Evolutionary conservation across 2,888 invertebrate genomes (phyloP), one percentile per base, ranked within the genome.

Genomic region (Teleogryllus oceanicus): DNA sequence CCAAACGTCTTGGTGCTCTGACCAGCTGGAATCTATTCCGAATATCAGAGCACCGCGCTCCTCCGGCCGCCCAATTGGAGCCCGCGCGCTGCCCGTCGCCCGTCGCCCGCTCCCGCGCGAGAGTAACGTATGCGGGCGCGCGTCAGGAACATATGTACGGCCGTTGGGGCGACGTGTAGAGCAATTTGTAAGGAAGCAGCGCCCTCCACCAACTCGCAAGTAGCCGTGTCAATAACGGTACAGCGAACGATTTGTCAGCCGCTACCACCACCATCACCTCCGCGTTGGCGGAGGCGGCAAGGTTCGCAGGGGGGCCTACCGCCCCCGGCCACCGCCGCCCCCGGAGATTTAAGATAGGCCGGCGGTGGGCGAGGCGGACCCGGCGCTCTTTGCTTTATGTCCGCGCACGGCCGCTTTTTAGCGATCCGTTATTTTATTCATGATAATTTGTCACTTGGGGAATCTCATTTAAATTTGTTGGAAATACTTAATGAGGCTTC

Each of bases 141-240:
- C 62, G 62, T n/a, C 62, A 4, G n/a, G 16, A 62, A 62, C 62
- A 62, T 62, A 62, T 62, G 62, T 62, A 3, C 62, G n/a, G 62
- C 62, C 62, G 62, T 62, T 62, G 62, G 62, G n/a, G n/a, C 62
- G 62, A 62, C 62, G 62, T 62, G 62, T 62, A 62, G 62, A n/a
- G 62, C 62, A 62, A 62, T 62, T 62, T 62, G 62, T 62, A 62
- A 62, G 62, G 62, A n/a, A 62, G n/a, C 62, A n/a, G 62, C 62
- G 62, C n/a, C n/a, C 62, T 62, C 62, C 62, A 8, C 62, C n/a
- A 13, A 13, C 62, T n/a, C 13, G 62, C 62, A 62, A 62, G 62
- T 62, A 62, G 62, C 62, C 13, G 13, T 62, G 62, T 62, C 62
- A 62, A 62, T 62, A 62, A 62, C 62, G 62, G 62, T 62, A 62